phyloP scores from a whole-genome alignment of 2,113 vertebrate species.

The Phaetusa simplex region DNA sequence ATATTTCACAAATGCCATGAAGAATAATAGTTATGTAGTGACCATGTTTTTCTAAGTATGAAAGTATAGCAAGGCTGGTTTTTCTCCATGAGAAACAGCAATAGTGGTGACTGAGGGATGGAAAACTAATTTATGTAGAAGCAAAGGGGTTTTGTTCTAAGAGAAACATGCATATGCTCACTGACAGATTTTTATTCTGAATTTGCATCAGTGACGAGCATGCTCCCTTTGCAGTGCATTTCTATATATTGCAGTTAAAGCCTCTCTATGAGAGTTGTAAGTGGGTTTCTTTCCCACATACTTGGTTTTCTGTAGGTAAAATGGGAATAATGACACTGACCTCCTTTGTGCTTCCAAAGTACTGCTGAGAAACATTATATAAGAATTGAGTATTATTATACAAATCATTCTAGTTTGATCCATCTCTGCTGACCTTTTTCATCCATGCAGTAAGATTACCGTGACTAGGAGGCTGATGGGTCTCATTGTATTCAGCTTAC shows the following conservation, averaged over 20 bases:
- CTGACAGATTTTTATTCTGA: not conserved
- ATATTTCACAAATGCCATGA: not conserved
- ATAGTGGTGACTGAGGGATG: not conserved
- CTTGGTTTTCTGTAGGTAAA: not conserved
- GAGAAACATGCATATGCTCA: not conserved
- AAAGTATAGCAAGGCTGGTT: not conserved
- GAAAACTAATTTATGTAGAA: not conserved
- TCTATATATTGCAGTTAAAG: not conserved
- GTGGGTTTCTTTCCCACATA: constrained; percentile 1
- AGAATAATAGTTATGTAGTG: not conserved
- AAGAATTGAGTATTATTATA: constrained; percentile 37
- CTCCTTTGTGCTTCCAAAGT: constrained; percentile 25
- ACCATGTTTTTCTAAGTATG: not conserved
- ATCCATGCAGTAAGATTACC: constrained; percentile 3
- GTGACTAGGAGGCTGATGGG: constrained; percentile 45
- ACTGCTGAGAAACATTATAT: not conserved
- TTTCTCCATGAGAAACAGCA: not conserved
- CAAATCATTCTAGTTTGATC: constrained; percentile 21
- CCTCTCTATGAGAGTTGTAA: not conserved
- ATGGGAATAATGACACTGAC: not conserved
- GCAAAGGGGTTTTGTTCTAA: not conserved
- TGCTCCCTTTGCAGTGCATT: not conserved
- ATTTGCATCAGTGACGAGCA: not conserved
- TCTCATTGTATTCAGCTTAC: constrained; percentile 3
- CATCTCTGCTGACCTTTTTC: constrained; percentile 43